These are phyloP conservation scores for Hyalella azteca DNA, from an alignment of 2,888 invertebrate species.

Conservation along the genomic window DNA sequence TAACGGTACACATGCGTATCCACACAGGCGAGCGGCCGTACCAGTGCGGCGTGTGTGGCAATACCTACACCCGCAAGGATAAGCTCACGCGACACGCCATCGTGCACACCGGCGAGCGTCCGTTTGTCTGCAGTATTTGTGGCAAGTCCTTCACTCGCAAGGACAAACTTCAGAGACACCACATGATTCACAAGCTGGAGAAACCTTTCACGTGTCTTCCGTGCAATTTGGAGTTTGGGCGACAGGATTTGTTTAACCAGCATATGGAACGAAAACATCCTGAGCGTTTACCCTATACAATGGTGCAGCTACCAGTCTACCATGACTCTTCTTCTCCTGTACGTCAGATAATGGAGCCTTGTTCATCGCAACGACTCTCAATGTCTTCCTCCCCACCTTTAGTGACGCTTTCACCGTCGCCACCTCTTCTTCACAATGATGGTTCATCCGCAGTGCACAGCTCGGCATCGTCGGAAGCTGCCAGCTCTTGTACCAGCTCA, in stretches of 20 bases:
- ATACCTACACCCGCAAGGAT: constrained; percentile 56
- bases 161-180: constrained; percentile 56
- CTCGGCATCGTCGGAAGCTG: constrained; percentile 6
- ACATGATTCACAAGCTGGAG: constrained; percentile 56
- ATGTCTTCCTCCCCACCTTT: neutral
- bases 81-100: constrained; percentile 57
- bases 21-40: constrained; percentile 57
- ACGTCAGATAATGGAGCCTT: neutral
- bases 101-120: constrained; percentile 56
- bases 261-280: constrained; percentile 57
- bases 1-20: constrained; percentile 54
- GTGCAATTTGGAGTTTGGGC: constrained; percentile 56
- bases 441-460: neutral
- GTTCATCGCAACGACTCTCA: neutral
- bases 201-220: constrained; percentile 57
- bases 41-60: constrained; percentile 54
- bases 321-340: neutral
- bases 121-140: constrained; percentile 56
- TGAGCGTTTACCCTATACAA: constrained; percentile 55
- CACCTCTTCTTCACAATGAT: constrained; percentile 4
- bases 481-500: constrained; percentile 15
- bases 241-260: constrained; percentile 55
- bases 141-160: constrained; percentile 57
- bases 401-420: constrained; percentile 1
- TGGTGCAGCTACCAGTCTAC: constrained; percentile 49